Evolutionary conservation across 2,888 invertebrate genomes (phyloP).

Genomic region (Sarcophaga carnaria): DNA sequence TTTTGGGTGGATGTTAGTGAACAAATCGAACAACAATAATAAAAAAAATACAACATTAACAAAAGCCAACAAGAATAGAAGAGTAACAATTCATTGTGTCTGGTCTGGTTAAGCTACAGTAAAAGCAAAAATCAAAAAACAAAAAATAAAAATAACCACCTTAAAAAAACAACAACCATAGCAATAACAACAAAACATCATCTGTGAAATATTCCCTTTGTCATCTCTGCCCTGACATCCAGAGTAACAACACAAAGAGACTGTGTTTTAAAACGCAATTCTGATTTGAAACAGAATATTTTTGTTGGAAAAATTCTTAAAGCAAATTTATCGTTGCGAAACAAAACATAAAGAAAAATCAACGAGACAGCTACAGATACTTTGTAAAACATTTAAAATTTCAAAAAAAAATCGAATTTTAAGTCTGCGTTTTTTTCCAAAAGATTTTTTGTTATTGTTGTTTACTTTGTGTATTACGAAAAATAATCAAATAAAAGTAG

Average conservation of each 20-base stretch:
- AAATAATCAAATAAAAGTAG: background rate
- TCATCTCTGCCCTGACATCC: background rate
- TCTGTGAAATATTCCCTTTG: background rate
- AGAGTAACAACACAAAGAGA: background rate
- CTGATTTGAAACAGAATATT: constrained; percentile 27
- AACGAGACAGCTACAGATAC: background rate
- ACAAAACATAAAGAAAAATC: constrained; percentile 14
- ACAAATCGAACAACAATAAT: constrained; percentile 20
- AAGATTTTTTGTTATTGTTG: background rate
- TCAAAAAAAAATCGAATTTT: background rate
- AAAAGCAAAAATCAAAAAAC: background rate
- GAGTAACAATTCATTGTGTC: constrained; percentile 35
- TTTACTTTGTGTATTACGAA: background rate
- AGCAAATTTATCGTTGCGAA: constrained; percentile 23
- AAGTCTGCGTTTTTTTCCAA: background rate
- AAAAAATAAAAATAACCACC: constrained; percentile 23
- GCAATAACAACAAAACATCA: constrained; percentile 17
- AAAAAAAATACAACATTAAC: background rate
- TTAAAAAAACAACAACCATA: constrained; percentile 5
- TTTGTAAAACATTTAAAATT: constrained; percentile 1
- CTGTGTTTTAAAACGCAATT: constrained; percentile 21
- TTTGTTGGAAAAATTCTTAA: constrained; percentile 1
- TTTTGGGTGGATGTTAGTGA: constrained; percentile 20
- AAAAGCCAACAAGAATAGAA: constrained; percentile 7
- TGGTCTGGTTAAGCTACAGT: constrained; percentile 19